Evolutionary conservation across 2,797 vertebrate genomes (phyloP).

Genomic region (Sebastes hubbsi): DNA sequence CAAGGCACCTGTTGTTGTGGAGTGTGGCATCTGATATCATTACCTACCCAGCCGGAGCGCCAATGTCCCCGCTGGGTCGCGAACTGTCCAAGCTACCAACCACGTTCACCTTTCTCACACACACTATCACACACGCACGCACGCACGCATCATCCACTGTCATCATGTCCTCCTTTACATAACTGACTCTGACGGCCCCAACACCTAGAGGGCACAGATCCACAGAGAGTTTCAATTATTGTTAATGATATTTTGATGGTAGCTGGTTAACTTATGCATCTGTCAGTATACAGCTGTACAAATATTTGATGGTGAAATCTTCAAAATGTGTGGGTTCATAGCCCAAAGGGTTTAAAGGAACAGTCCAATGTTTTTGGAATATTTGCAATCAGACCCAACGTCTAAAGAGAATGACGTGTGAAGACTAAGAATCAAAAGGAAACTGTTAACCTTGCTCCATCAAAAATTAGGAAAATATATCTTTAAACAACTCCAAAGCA

Average conservation of each 20-base stretch:
- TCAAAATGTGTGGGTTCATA: constrained; percentile 13
- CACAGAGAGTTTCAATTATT: constrained; percentile 73
- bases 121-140: constrained; percentile 21
- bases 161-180: constrained; percentile 73
- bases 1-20: constrained; percentile 99
- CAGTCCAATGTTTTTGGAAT: constrained; percentile 12
- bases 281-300: constrained; percentile 52
- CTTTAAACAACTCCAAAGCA: not conserved
- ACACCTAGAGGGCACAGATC: constrained; percentile 75
- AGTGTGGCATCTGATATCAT: constrained; percentile 99
- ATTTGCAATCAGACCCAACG: not conserved
- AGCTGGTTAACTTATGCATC: constrained; percentile 73
- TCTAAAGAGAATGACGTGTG: not conserved
- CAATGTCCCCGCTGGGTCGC: constrained; percentile 94
- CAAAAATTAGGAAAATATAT: not conserved
- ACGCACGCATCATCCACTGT: constrained; percentile 44
- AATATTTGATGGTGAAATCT: constrained; percentile 57
- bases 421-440: not conserved
- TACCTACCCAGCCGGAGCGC: constrained; percentile 99
- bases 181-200: constrained; percentile 61
- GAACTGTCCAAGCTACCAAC: constrained; percentile 93
- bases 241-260: constrained; percentile 77
- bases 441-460: not conserved
- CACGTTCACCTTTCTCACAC: constrained; percentile 70
- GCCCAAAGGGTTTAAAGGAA: constrained; percentile 26